Conservation (phyloP, 2,797 vertebrate species). For the Acrossocheilus wenchowensis region DNA sequence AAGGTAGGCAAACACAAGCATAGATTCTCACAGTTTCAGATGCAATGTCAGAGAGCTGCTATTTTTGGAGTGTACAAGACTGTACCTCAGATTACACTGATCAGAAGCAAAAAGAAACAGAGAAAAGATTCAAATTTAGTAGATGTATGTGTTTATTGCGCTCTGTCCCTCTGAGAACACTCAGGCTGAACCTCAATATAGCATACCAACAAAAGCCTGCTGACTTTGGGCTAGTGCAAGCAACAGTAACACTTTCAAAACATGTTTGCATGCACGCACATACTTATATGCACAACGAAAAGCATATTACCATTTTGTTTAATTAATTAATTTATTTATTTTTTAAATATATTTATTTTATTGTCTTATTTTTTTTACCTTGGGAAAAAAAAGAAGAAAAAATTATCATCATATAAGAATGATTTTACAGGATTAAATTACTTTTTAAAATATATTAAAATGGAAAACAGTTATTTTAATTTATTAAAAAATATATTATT, state of each 20-base stretch:
- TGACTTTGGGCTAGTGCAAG: constrained; percentile 10
- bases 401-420: not conserved
- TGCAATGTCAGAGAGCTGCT: constrained; percentile 1
- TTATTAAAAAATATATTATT: too few species aligned
- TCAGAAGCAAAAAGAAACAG: not conserved
- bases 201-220: constrained; percentile 1
- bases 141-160: not conserved
- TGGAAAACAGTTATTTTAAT: too few species aligned
- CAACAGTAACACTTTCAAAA: constrained; percentile 10
- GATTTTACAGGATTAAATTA: not conserved
- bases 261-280: not conserved
- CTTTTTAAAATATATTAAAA: too few species aligned
- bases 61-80: constrained; percentile 2
- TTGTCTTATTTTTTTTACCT: not conserved
- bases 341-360: not conserved
- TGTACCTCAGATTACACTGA: not conserved
- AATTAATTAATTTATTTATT: not conserved
- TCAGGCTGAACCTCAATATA: not conserved
- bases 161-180: not conserved
- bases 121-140: not conserved
- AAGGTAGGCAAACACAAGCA: constrained; percentile 73
- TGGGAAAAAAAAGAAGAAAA: too few species aligned
- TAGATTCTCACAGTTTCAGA: not conserved
- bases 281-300: not conserved
- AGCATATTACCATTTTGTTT: not conserved